Base-by-base conservation (phyloP, 2,113 vertebrate species). In the Rhizomys pruinosus region DNA sequence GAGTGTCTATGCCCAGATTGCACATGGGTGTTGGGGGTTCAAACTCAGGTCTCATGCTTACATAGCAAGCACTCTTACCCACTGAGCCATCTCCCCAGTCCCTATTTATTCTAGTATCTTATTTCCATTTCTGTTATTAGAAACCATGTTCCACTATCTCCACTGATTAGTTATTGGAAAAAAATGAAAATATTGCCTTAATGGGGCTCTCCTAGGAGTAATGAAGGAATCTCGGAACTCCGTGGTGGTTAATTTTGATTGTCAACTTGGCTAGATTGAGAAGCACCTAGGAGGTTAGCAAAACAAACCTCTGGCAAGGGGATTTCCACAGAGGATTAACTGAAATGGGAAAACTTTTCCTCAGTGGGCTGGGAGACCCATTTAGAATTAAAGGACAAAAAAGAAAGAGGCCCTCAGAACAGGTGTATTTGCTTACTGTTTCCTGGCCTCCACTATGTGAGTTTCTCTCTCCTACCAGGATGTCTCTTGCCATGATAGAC, bases 51-150 rank as follows among this genome's bases (percentile, higher is more conserved):
- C 9, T 82, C 61, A 22, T 42, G 61, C 29, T 66, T 32, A 10
- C 39, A 44, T 17, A 29, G 5, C 61, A 44, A 39, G 29, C 10
- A 17, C 2, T 5, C 44, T 64, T 20, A 44, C 10, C 61, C 4
- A 32, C 39, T 64, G 79, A 32, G 79, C 27, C 59, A 42, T 63
- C 7, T 27, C 23, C 66, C 52, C 34, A 85, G 52, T 22, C 34
- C 5, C 34, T 34, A 69, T 10, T 91, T 81, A 90, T 89, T 96
- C 78, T 77, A 16, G 23, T 25, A 61, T 61, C 82, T 71, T 77
- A 84, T 77, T 92, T 92, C 19, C 1, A 77, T 59, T 52, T 52
- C 47, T 52, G 47, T 52, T 90, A 69, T 42, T 91, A 93, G 25
- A 68, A 81, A 81, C 16, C 7, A 39, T 63, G 68, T 69, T 92